Percentiles rank a stretch among this genome's conserved stretches.
Conservation (phyloP, 2,113 vertebrate genomes). For the Eleginops maclovinus region DNA sequence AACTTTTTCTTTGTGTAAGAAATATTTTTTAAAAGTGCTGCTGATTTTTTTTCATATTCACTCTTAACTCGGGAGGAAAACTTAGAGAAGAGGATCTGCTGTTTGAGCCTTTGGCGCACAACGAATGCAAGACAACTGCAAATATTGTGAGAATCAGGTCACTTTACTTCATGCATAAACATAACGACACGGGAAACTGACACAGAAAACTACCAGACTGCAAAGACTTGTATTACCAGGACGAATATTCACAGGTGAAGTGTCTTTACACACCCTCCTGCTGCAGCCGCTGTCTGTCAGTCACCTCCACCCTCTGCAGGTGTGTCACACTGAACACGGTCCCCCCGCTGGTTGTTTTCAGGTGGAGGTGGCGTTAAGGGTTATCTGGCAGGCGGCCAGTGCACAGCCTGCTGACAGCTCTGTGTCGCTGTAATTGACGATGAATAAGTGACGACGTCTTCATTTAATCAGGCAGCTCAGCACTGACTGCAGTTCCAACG, state of each 20-base stretch:
- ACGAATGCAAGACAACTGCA: conserved; percentile 1
- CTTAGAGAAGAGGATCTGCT: conserved; percentile 1
- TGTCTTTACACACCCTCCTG: not conserved
- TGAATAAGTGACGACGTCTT: conserved; percentile 51
- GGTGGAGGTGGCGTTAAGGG: conserved; percentile 10
- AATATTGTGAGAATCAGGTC: conserved; percentile 32
- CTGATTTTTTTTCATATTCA: conserved; percentile 37
- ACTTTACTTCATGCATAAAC: not conserved
- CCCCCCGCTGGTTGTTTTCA: conserved; percentile 9
- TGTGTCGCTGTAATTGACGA: conserved; percentile 38
- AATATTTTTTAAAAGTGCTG: conserved; percentile 11
- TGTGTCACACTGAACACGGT: not conserved
- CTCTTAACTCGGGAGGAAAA: conserved; percentile 12
- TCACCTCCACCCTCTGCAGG: conserved; percentile 5
- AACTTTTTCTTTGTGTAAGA: conserved; percentile 15
- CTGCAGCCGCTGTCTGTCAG: not conserved
- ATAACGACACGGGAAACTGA: not conserved
- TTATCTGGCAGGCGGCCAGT: conserved; percentile 25
- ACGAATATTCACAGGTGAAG: not conserved
- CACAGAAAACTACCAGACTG: not conserved
- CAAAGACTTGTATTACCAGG: not conserved
- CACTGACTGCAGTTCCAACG: conserved; percentile 24
- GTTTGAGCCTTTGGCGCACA: not conserved
- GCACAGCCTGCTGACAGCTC: conserved; percentile 11
- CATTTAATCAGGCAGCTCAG: conserved; percentile 31